Percentiles rank a stretch among this genome's conserved stretches.
Conservation (phyloP, 2,797 vertebrate species). For the Xenopus petersii region DNA sequence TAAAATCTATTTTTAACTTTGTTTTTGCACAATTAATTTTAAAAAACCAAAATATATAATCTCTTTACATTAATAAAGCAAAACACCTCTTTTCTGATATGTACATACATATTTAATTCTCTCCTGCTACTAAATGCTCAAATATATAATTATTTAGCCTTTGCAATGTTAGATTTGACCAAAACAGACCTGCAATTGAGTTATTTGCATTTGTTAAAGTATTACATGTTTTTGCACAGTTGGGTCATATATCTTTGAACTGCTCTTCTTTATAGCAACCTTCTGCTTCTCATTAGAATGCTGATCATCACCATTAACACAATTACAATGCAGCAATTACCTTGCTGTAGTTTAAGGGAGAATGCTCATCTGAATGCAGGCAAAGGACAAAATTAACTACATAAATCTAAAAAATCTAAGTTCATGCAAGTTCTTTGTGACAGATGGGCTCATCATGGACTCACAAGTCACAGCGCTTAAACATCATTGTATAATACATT, state of each 20-base stretch:
- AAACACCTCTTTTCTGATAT: constrained; percentile 37
- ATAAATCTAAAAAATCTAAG: constrained; percentile 75
- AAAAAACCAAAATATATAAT: constrained; percentile 38
- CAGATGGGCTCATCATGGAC: not conserved
- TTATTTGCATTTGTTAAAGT: constrained; percentile 67
- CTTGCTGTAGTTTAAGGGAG: constrained; percentile 67
- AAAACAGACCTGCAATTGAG: constrained; percentile 80
- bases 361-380: constrained; percentile 77
- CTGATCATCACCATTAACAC: constrained; percentile 82
- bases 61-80: constrained; percentile 38
- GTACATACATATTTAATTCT: constrained; percentile 59
- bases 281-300: constrained; percentile 80
- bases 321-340: constrained; percentile 78
- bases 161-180: constrained; percentile 71
- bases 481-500: not conserved
- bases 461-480: not conserved
- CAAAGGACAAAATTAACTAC: constrained; percentile 80
- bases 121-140: constrained; percentile 56
- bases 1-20: constrained; percentile 45
- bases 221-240: constrained; percentile 62
- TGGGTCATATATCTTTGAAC: constrained; percentile 76
- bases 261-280: constrained; percentile 71
- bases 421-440: constrained; percentile 51
- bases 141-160: constrained; percentile 65
- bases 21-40: constrained; percentile 50